phyloP scores from a whole-genome alignment of 2,113 vertebrate genomes.

The Clarias macrocephalus region DNA sequence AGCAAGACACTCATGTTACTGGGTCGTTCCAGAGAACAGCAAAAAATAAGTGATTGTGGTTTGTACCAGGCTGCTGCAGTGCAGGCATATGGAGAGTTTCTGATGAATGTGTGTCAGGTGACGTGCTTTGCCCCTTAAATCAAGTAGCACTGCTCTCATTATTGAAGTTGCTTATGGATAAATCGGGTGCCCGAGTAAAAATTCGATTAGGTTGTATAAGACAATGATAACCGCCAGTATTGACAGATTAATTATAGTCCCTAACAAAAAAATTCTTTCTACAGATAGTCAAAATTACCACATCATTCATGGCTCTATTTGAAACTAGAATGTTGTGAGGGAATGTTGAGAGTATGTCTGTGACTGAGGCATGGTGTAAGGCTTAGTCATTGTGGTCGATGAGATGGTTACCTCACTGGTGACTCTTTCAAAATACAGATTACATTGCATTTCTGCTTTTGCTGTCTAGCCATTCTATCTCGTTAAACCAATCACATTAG shows the following conservation, averaged over 20 bases:
- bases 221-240: background rate
- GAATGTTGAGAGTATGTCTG: background rate
- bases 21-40: background rate
- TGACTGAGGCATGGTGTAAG: background rate
- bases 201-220: constrained; percentile 16
- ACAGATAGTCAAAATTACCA: background rate
- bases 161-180: constrained; percentile 58
- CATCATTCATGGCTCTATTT: background rate
- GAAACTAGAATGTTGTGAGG: background rate
- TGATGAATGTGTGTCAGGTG: background rate
- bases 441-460: no score
- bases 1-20: background rate
- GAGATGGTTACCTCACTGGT: background rate
- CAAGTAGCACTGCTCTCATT: constrained; percentile 36
- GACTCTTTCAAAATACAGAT: background rate
- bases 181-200: background rate
- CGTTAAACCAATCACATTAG: background rate
- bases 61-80: background rate
- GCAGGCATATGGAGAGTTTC: background rate
- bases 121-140: background rate
- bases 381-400: background rate
- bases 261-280: background rate
- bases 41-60: background rate
- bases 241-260: background rate
- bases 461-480: background rate